A percentile compares a stretch with the other conserved stretches of the same genome.
Conservation (phyloP, 2,797 vertebrate species). For the Typhlichthys eigenmanni region DNA sequence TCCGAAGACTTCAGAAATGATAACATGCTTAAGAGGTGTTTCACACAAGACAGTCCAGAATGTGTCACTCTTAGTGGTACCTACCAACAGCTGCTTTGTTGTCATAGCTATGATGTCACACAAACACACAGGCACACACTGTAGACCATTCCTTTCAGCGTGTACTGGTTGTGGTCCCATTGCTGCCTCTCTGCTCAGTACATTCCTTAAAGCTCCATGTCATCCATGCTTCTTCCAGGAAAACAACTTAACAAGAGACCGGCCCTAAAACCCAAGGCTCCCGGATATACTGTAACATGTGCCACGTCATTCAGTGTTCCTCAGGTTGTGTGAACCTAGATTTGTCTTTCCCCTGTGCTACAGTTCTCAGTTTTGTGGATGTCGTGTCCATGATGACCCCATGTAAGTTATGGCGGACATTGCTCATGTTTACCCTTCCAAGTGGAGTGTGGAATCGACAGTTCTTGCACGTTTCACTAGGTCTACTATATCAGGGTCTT, state of each 20-base stretch:
- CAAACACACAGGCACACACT: constrained; percentile 13
- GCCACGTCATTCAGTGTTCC: constrained; percentile 52
- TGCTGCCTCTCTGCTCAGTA: constrained; percentile 52
- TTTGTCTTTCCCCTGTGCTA: constrained; percentile 8
- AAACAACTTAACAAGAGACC: constrained; percentile 73
- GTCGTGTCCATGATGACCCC: constrained; percentile 32
- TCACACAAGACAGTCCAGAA: no score
- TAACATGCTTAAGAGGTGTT: no score
- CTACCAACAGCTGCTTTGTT: no score
- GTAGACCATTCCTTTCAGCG: constrained; percentile 45
- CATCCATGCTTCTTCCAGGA: constrained; percentile 75
- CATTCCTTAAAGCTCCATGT: constrained; percentile 80
- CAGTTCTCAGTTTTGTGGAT: constrained; percentile 7
- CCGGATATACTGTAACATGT: constrained; percentile 56
- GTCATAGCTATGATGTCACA: neutral
- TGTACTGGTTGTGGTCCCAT: constrained; percentile 43
- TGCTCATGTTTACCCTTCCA: constrained; percentile 45
- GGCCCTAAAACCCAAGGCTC: constrained; percentile 57
- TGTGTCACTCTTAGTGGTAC: no score
- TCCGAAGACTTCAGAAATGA: no score
- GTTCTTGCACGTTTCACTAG: neutral
- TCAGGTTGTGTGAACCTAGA: constrained; percentile 21
- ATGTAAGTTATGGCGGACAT: constrained; percentile 44
- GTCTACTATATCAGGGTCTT: constrained; percentile 8
- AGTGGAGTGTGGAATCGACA: constrained; percentile 22